Evolutionary conservation across 1,140 invertebrate species (phyloP).

Genomic region (Heliconius nattereri): DNA sequence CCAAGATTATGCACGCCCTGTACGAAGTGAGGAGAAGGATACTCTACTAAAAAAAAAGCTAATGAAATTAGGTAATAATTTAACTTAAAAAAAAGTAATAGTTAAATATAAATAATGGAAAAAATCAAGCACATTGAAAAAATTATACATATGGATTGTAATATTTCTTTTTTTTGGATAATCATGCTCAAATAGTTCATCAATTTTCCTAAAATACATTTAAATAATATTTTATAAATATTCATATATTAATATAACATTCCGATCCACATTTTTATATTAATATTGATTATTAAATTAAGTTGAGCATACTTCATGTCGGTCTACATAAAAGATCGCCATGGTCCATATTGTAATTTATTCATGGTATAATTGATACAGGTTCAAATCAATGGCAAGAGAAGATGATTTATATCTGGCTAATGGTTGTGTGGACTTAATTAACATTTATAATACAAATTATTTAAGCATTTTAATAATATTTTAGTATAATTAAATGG

Average conservation of each 20-base stretch:
- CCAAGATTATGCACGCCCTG: conserved; percentile 61
- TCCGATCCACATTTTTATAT: too few relatives aligned
- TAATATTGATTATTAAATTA: background rate
- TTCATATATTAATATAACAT: background rate
- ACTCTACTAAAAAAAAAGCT: conserved; percentile 34
- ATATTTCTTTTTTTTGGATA: too few relatives aligned
- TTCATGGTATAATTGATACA: conserved; percentile 56
- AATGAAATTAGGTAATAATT: background rate
- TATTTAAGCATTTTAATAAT: conserved; percentile 27
- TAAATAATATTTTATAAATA: too few relatives aligned
- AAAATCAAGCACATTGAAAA: too few relatives aligned
- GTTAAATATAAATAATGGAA: background rate
- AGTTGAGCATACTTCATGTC: conserved; percentile 35
- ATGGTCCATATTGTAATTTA: conserved; percentile 45
- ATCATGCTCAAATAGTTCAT: too few relatives aligned
- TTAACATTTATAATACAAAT: conserved; percentile 76
- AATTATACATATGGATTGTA: too few relatives aligned
- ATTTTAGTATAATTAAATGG: background rate
- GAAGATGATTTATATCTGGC: conserved; percentile 58
- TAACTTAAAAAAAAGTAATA: background rate
- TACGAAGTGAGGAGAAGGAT: conserved; percentile 22
- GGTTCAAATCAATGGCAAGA: conserved; percentile 65
- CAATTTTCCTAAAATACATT: too few relatives aligned
- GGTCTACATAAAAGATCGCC: conserved; percentile 43
- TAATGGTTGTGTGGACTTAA: conserved; percentile 69